phyloP scores from a whole-genome alignment of 2,113 vertebrate species.

The Ailuropoda melanoleuca region DNA sequence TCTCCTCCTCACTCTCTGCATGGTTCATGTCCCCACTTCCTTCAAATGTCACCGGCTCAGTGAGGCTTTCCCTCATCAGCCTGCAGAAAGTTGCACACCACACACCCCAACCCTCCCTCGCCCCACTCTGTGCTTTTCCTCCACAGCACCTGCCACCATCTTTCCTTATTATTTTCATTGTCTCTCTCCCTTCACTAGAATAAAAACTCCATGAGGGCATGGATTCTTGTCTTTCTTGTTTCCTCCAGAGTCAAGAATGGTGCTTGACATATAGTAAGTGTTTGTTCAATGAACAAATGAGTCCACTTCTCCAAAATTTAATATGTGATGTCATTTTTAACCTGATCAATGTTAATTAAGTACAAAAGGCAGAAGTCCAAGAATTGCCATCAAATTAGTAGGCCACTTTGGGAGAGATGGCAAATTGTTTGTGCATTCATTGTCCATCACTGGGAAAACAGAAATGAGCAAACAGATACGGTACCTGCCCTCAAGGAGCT shows the following conservation, averaged over 20 bases:
- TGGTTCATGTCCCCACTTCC: not conserved
- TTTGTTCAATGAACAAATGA: not conserved
- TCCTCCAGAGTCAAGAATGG: not conserved
- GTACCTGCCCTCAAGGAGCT: not conserved
- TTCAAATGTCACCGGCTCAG: not conserved
- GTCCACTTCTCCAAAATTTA: constrained; percentile 1
- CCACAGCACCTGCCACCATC: not conserved
- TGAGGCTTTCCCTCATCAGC: not conserved
- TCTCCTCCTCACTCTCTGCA: no score
- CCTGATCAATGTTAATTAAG: constrained; percentile 1
- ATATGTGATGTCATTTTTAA: not conserved
- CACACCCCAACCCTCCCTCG: not conserved
- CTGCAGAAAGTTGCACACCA: not conserved
- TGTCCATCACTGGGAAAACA: not conserved
- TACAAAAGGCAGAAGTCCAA: not conserved
- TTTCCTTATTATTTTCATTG: not conserved
- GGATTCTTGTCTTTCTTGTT: not conserved
- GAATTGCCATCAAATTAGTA: not conserved
- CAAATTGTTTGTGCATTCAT: not conserved
- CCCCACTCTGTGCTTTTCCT: not conserved
- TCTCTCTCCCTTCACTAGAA: not conserved
- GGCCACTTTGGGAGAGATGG: not conserved
- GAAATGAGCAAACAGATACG: not conserved
- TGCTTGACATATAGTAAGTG: not conserved
- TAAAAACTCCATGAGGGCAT: not conserved